Percentiles rank a stretch among this genome's conserved stretches.
phyloP scores from a whole-genome alignment of 2,888 invertebrate genomes.

The Himalopsyche japonica region DNA sequence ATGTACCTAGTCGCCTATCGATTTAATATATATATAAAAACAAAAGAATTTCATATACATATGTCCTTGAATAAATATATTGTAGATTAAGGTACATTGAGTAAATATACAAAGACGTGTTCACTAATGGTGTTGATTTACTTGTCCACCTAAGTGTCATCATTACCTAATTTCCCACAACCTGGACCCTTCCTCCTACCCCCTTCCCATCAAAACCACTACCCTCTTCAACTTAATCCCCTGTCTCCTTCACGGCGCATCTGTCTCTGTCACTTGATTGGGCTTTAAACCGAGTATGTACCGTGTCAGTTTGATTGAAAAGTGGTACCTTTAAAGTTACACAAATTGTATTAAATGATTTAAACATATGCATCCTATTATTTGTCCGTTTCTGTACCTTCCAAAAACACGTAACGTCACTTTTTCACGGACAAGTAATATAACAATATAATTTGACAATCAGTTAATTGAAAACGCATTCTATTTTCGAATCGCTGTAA shows the following conservation, averaged over 20 bases:
- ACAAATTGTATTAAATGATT: too few relatives aligned
- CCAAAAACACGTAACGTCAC: too few relatives aligned
- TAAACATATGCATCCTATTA: too few relatives aligned
- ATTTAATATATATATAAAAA: too few relatives aligned
- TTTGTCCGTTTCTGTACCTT: too few relatives aligned
- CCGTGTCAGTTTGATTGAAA: neutral
- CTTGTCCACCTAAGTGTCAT: neutral
- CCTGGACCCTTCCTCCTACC: neutral
- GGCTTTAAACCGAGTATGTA: neutral
- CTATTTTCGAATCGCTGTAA: too few relatives aligned
- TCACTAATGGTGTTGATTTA: neutral
- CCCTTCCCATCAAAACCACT: neutral
- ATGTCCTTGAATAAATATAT: neutral
- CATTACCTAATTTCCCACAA: neutral
- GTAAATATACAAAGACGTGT: neutral
- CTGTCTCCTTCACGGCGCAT: neutral
- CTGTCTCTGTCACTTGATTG: neutral
- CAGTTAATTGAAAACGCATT: too few relatives aligned
- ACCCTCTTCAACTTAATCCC: neutral
- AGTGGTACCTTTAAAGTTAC: neutral
- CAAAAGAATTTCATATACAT: too few relatives aligned
- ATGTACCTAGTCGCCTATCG: too few relatives aligned
- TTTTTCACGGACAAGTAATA: too few relatives aligned
- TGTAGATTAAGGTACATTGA: neutral
- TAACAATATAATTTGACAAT: too few relatives aligned